Conservation (phyloP, 1,140 invertebrate species). For the Trichonephila inaurata region DNA sequence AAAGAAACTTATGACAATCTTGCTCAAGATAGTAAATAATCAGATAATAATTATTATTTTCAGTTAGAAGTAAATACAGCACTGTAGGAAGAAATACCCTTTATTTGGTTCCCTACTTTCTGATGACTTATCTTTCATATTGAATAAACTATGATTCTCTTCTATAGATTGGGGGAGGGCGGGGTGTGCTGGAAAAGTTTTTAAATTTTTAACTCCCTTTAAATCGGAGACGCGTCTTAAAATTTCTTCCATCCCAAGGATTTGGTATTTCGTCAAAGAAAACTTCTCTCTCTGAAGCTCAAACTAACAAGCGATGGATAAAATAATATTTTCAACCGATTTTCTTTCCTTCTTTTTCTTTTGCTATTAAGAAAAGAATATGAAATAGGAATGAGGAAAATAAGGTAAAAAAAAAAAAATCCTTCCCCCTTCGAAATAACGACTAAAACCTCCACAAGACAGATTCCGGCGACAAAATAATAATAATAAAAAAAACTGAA, state of each 20-base stretch:
- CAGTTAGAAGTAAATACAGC: too few relatives aligned
- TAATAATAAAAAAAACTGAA: background rate
- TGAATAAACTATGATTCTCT: too few relatives aligned
- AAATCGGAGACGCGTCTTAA: constrained; percentile 19
- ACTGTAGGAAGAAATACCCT: too few relatives aligned
- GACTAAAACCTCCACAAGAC: constrained; percentile 43
- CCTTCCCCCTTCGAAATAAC: constrained; percentile 39
- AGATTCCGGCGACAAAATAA: constrained; percentile 26
- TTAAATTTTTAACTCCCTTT: background rate
- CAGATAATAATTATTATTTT: too few relatives aligned
- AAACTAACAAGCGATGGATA: constrained; percentile 20
- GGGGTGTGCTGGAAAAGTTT: background rate
- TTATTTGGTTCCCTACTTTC: too few relatives aligned
- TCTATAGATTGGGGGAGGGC: too few relatives aligned
- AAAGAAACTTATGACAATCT: too few relatives aligned
- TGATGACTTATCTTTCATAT: too few relatives aligned
- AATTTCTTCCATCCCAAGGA: background rate
- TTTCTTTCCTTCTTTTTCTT: background rate
- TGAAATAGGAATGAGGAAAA: constrained; percentile 26
- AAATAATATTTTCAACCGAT: constrained; percentile 32
- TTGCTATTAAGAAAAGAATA: constrained; percentile 5
- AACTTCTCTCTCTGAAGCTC: background rate
- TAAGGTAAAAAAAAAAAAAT: background rate
- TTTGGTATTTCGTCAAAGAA: background rate
- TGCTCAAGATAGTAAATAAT: too few relatives aligned